Base-by-base conservation (phyloP, 2,888 invertebrate genomes). In the Drosophila prostipennis region DNA sequence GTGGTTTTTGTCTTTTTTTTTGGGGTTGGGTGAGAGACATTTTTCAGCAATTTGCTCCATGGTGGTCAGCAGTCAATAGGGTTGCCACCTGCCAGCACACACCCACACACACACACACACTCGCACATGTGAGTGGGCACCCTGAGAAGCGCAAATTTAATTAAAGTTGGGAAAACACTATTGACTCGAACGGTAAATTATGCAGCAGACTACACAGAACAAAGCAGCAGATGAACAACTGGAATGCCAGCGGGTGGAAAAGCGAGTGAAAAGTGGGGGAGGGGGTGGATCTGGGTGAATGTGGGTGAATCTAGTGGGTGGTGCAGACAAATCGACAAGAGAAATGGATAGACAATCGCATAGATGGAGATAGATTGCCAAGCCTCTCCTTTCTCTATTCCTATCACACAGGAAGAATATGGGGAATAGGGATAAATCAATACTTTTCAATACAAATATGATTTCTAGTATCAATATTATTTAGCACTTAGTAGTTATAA, bases 111-210 rank as follows among this genome's bases (percentile, higher is more conserved):
- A 8, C 26, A 26, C 26, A 26, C 43, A 53, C 39, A 45, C 43
- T 43, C 32, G 57, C 43, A 48, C 39, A 16, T 29, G 36, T 46
- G 13, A 26, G 42, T 32, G 46, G 46, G 45, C 37, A 29, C 64
- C 79, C 65, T 70, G 69, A 75, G 79, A 58, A 82, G 85, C 79
- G 73, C 79, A 82, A 82, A 82, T 82, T 82, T 82, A 82, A 82
- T 82, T 82, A 82, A 82, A 82, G 82, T 82, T 85, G 72, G 78
- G 74, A 82, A 78, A 82, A 80, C 80, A 73, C 67, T 82, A 82
- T 82, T 82, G 82, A 85, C 78, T 82, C 75, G 60, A 79, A 79
- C 82, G 74, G 85, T 82, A 81, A 82, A 82, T 82, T 82, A 82
- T 82, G 82, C 82, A 85, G 72, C 80, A 82, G 72, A 76, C 78